These are phyloP conservation scores for Drosophila jambulina DNA, from an alignment of 1,140 invertebrate genomes.

Conservation along the genomic window DNA sequence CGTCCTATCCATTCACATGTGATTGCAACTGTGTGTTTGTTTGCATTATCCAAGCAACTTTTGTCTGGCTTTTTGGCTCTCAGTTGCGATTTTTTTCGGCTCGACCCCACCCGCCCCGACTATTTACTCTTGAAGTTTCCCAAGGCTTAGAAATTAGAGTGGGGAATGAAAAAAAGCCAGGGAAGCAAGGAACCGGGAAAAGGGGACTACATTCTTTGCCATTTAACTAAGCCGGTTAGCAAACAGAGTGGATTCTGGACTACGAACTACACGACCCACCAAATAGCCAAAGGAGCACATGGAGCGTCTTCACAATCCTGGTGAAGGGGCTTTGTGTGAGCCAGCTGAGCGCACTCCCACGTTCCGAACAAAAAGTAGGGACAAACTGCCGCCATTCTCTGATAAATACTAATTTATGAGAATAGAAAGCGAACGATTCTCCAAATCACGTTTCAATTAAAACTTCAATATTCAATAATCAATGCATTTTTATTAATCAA, in stretches of 20 bases:
- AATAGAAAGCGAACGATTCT: too few species aligned
- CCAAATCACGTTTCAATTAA: slow-evolving; percentile 10
- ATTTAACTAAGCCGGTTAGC: slow-evolving; percentile 74
- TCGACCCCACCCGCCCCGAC: slow-evolving; percentile 1
- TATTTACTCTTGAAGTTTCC: slow-evolving; percentile 57
- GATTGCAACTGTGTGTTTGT: slow-evolving; percentile 34
- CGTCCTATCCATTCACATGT: slow-evolving; percentile 14
- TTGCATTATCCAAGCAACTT: slow-evolving; percentile 65
- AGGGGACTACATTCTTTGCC: slow-evolving; percentile 56
- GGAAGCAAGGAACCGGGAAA: background rate
- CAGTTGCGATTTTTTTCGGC: slow-evolving; percentile 52
- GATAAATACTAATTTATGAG: background rate
- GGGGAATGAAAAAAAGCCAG: background rate
- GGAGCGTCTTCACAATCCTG: slow-evolving; percentile 10
- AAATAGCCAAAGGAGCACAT: slow-evolving; percentile 5
- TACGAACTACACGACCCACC: background rate
- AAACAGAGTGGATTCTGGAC: slow-evolving; percentile 41
- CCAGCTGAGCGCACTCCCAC: background rate
- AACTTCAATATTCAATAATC: slow-evolving; percentile 1
- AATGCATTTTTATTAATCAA: slow-evolving; percentile 40
- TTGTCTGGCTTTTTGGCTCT: slow-evolving; percentile 70
- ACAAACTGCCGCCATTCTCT: background rate
- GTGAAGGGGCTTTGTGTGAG: background rate
- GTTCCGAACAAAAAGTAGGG: background rate
- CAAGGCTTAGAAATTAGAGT: slow-evolving; percentile 39